These are phyloP conservation scores for Phocides pigmalion DNA, from an alignment of 1,140 invertebrate species.

Conservation along the genomic window DNA sequence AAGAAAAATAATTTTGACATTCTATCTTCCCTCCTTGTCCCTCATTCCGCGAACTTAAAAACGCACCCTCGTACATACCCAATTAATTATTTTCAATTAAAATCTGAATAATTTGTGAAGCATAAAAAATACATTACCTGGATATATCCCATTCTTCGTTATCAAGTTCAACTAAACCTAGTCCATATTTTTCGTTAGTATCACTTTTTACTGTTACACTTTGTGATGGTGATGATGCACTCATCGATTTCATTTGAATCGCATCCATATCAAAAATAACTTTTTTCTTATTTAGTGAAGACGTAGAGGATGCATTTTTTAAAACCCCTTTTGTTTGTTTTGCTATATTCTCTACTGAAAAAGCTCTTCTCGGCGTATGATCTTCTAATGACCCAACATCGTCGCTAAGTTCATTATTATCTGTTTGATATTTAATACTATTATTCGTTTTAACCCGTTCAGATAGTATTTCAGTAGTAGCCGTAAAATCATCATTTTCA, in stretches of 20 bases:
- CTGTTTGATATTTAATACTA: constrained; percentile 23
- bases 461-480: constrained; percentile 13
- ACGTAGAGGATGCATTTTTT: constrained; percentile 82
- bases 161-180: constrained; percentile 68
- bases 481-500: constrained; percentile 4
- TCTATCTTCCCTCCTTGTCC: too few relatives aligned
- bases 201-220: constrained; percentile 72
- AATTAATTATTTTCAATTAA: too few relatives aligned
- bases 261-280: constrained; percentile 85
- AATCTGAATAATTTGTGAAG: too few relatives aligned
- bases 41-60: too few relatives aligned
- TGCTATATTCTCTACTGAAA: constrained; percentile 65
- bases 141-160: constrained; percentile 82
- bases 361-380: constrained; percentile 47
- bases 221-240: constrained; percentile 73
- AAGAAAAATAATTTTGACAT: too few relatives aligned
- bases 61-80: not conserved
- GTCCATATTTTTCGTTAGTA: constrained; percentile 64
- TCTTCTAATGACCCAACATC: constrained; percentile 51
- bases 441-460: constrained; percentile 27
- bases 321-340: constrained; percentile 84
- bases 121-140: constrained; percentile 81
- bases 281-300: constrained; percentile 85
- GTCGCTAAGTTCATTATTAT: constrained; percentile 50
- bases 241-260: constrained; percentile 80